Evolutionary conservation across 2,113 vertebrate species (phyloP).

Genomic region (Calyptommatus sinebrachiatus): DNA sequence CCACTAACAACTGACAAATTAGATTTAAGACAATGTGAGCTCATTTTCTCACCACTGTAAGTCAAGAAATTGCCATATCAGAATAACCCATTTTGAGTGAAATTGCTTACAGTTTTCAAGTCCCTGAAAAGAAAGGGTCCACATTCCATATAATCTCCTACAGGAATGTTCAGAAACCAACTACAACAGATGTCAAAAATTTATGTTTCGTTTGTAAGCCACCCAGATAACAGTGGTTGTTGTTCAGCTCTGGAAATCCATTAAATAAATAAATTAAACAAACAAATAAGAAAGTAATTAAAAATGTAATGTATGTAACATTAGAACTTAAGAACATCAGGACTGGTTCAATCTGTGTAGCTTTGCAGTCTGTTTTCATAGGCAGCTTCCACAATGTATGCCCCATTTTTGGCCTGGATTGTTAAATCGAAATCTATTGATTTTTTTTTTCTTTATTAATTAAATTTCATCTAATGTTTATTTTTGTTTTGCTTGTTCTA

Average conservation of each 20-base stretch:
- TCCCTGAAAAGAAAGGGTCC: neutral
- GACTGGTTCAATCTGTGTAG: too few species aligned
- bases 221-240: neutral
- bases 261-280: too few species aligned
- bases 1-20: too few species aligned
- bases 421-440: too few species aligned
- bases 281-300: too few species aligned
- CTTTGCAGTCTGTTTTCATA: too few species aligned
- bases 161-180: neutral
- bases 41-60: neutral
- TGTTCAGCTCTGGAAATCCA: neutral
- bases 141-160: neutral
- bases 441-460: too few species aligned
- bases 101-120: neutral
- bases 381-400: too few species aligned
- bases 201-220: neutral
- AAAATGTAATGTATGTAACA: too few species aligned
- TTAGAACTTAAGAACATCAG: too few species aligned
- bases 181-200: neutral
- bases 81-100: neutral
- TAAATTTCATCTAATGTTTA: neutral
- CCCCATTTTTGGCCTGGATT: too few species aligned
- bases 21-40: neutral
- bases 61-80: neutral
- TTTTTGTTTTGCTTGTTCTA: neutral